phyloP scores from a whole-genome alignment of 2,888 invertebrate genomes.

The Machimus rusticus region DNA sequence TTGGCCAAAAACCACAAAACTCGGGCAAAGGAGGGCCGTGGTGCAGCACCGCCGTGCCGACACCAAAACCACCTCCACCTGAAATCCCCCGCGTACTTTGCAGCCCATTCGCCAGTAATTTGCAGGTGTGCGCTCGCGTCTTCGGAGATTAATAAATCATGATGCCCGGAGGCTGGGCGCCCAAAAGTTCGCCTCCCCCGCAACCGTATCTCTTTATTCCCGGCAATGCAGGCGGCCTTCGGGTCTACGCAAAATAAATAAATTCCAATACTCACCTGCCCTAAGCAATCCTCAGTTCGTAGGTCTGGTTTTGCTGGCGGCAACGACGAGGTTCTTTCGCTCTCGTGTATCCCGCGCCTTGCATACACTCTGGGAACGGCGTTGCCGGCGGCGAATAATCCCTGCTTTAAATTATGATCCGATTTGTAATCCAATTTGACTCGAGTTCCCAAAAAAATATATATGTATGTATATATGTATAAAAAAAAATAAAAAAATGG shows the following conservation, averaged over 20 bases:
- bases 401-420: slow-evolving; percentile 36
- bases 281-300: slow-evolving; percentile 24
- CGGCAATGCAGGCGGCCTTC: background rate
- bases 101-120: slow-evolving; percentile 2
- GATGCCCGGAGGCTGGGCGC: background rate
- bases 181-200: background rate
- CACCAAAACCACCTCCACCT: background rate
- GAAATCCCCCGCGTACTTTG: background rate
- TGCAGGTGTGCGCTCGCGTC: background rate
- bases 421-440: slow-evolving; percentile 39
- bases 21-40: background rate
- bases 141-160: slow-evolving; percentile 16
- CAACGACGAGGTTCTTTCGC: background rate
- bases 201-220: background rate
- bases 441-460: background rate
- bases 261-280: slow-evolving; percentile 37
- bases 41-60: background rate
- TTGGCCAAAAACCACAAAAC: background rate
- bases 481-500: background rate
- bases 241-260: slow-evolving; percentile 26
- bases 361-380: slow-evolving; percentile 3
- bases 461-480: background rate
- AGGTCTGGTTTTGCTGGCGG: background rate
- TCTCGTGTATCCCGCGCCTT: background rate
- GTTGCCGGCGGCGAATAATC: slow-evolving; percentile 17